Base-by-base conservation (phyloP, 2,888 invertebrate genomes). In the Plagodis dolabraria region DNA sequence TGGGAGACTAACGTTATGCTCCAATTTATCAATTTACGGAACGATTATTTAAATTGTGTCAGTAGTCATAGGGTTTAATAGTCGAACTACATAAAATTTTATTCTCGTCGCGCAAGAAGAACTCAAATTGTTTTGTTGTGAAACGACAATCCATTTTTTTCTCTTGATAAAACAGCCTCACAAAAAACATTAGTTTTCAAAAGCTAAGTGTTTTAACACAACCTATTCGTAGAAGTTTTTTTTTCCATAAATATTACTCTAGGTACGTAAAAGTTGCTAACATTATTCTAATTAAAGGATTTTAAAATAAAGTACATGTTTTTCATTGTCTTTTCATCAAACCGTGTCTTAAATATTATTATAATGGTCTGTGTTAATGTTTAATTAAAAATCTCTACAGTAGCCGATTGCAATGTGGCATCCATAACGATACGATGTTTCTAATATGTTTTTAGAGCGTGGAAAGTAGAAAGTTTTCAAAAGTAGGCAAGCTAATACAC, bases 361-460 rank as follows among this genome's bases (percentile, higher is more conserved):
- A 10, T 10, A 45, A 52, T 50, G 44, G 36, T 33, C 40, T 34
- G 10, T 45, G 45, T 43, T 60, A 55, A 63, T 65, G 64, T 55
- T 53, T 42, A 60, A 56, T 60, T 56, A 56, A 56, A 77, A 78
- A 79, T 80, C 74, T 76, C 71, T 68, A 75, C 75, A 77, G 74
- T 76, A 75, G 77, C 65, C 71, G 75, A 80, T 83, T 79, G 84
- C 80, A 83, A 83, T 80, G 83, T 80, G 76, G 79, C 83, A 82
- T 86, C 82, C 82, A 85, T 86, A 85, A 82, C 80, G 80, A 84
- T 86, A 83, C 83, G 81, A 85, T 88, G 87, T 85, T 83, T 88
- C 87, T 85, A 85, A 86, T 88, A 86, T 85, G 87, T 89, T 90
- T 92, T 91, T 90, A 89, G 92, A 92, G 91, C 91, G 89, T 89